phyloP scores from a whole-genome alignment of 2,113 vertebrate genomes.

The Cichladusa arquata region DNA sequence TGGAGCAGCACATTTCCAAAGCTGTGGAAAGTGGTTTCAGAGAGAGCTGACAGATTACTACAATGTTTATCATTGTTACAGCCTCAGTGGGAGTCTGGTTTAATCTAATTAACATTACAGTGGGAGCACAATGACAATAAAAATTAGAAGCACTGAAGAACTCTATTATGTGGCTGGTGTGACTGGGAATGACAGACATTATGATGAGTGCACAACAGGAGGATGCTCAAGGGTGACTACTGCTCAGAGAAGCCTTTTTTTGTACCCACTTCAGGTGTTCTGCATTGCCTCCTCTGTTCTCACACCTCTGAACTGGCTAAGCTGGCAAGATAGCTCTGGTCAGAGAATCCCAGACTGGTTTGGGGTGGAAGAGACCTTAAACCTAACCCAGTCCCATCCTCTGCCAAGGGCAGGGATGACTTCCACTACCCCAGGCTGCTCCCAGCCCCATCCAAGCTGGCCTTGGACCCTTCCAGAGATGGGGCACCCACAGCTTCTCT shows the following conservation, averaged over 20 bases:
- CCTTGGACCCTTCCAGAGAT: background rate
- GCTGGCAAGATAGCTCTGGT: background rate
- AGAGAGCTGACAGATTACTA: background rate
- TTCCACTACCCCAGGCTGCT: background rate
- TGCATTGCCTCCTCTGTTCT: background rate
- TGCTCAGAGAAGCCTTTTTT: background rate
- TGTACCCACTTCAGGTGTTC: background rate
- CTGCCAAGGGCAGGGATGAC: background rate
- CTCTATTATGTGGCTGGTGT: background rate
- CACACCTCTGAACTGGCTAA: background rate
- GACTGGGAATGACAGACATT: background rate
- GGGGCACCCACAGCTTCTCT: background rate
- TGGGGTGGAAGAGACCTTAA: background rate
- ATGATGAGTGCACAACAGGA: background rate
- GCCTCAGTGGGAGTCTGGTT: constrained; percentile 10
- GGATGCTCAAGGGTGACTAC: background rate
- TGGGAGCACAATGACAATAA: background rate
- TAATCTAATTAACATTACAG: constrained; percentile 34
- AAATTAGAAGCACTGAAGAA: background rate
- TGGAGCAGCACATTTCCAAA: background rate
- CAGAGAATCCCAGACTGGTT: background rate
- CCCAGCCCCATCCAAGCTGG: background rate
- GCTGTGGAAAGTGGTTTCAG: background rate
- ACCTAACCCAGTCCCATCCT: background rate
- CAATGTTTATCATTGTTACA: constrained; percentile 3